Evolutionary conservation across 1,140 invertebrate species (phyloP), one percentile per base, ranked within the genome.

Genomic region (Grapholita molesta): DNA sequence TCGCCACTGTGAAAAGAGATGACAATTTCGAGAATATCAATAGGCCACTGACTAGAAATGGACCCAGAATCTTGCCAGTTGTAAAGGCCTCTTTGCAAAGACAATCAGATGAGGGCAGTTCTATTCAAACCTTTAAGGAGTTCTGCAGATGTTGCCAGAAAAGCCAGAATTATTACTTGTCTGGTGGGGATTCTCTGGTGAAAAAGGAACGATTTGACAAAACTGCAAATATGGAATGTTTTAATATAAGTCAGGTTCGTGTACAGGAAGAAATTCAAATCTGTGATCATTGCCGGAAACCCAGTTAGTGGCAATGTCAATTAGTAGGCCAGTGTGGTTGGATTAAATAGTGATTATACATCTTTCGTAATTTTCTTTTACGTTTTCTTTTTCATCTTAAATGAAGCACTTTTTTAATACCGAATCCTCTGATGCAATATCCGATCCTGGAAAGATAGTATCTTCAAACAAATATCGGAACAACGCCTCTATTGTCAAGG

Each of bases 61-160:
- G 87, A 0, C 88, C 88, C 1, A 77, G 88, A 71, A 75, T 90
- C 0, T 71, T 90, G 38, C 87, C 88, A 66, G 86, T 90, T 48
- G 88, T 89, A 0, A 89, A 84, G 82, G 80, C 81, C 42, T 42
- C 24, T 30, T 55, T n/a, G 24, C 53, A 70, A 35, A 71, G 70
- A 9, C 32, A 35, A 35, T 15, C 48, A 21, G 48, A 52, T 11
- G 53, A 64, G 32, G 68, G 66, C 21, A 67, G 35, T 23, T 9
- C 64, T 61, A 11, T 23, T 21, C 23, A 70, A 23, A 64, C 25
- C 33, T 21, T 64, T 2, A 18, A n/a, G 5, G 66, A 48, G 9
- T 33, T 66, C 15, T 78, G 76, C 24, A 83, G 77, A 68, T 80
- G 67, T 74, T 82, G 79, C 70, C 80, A 85, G 48, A 78, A 76